These are phyloP conservation scores for Anguilla anguilla DNA, from an alignment of 2,797 vertebrate genomes.

Conservation along the genomic window DNA sequence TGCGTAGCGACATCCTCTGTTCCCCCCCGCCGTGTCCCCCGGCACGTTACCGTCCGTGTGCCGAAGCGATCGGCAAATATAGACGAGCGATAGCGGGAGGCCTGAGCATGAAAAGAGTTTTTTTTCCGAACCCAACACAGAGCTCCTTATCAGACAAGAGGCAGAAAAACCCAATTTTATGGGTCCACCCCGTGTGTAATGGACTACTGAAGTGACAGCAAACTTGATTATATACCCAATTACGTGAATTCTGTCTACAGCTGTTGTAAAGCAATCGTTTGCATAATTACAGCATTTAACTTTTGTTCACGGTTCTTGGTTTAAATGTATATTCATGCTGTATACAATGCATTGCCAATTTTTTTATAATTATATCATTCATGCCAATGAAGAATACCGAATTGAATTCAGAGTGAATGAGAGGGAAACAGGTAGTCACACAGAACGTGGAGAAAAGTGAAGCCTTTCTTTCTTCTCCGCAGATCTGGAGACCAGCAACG, in stretches of 20 bases:
- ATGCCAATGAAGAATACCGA: neutral
- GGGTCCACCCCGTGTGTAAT: neutral
- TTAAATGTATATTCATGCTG: neutral
- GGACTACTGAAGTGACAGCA: neutral
- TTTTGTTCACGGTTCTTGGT: neutral
- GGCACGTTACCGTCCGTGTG: neutral
- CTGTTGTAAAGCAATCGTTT: neutral
- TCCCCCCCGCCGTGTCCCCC: neutral
- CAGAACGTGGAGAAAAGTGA: neutral
- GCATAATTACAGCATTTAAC: neutral
- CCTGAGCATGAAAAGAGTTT: neutral
- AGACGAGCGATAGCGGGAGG: neutral
- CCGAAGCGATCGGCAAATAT: too few species aligned
- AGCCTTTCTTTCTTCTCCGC: neutral
- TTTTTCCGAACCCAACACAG: neutral
- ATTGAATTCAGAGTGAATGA: neutral
- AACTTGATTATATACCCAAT: neutral
- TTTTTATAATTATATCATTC: neutral
- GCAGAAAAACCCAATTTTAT: neutral
- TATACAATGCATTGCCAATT: neutral
- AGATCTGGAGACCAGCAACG: constrained; percentile 73
- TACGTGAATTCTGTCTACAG: neutral
- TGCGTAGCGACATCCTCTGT: neutral
- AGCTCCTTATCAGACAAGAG: neutral
- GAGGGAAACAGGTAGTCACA: neutral